Base-by-base conservation (phyloP, 2,888 invertebrate species). In the Clusia tigrina region DNA sequence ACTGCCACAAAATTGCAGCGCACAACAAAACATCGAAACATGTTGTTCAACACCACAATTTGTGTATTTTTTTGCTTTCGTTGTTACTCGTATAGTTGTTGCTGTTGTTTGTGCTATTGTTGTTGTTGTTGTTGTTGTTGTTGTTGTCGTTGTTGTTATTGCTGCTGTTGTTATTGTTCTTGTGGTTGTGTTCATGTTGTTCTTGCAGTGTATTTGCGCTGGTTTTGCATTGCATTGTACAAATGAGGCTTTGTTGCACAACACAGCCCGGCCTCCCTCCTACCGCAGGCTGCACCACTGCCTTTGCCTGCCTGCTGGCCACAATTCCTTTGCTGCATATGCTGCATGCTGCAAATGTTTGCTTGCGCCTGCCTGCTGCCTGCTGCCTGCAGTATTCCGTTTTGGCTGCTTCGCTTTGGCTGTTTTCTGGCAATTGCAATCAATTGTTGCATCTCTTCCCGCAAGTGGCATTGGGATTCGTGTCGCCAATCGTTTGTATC, bases 41-140 rank as follows among this genome's bases (percentile, higher is more conserved):
- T 74, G 78, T 70, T 78, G 78, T 78, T 78, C 76, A 72, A 78
- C 78, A 78, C 79, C 74, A 72, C 72, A 78, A 78, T 77, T 78
- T 77, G 77, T 78, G 76, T 74, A 71, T 70, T 72, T 68, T 67
- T 70, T 69, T 73, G 58, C 60, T 2, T 17, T 10, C 26, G 18
- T 46, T 20, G 25, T n/a, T n/a, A 42, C 20, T 15, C 37, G 51
- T 32, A 15, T 15, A 72, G 73, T 70, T 72, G 67, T 67, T 69
- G 74, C 67, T 67, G 71, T 3, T 24, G 20, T 15, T 18, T 10
- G 38, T 9, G n/a, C 17, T 42, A 10, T n/a, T 42, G 42, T 24
- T 48, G 51, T 57, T 56, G 72, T 70, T 72, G 68, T 67, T 69
- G 74, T 68, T 67, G 71, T 69, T 73, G 58, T 63, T 2, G 20